Conservation (phyloP, 2,888 invertebrate genomes). For the Tetropium fuscum region DNA sequence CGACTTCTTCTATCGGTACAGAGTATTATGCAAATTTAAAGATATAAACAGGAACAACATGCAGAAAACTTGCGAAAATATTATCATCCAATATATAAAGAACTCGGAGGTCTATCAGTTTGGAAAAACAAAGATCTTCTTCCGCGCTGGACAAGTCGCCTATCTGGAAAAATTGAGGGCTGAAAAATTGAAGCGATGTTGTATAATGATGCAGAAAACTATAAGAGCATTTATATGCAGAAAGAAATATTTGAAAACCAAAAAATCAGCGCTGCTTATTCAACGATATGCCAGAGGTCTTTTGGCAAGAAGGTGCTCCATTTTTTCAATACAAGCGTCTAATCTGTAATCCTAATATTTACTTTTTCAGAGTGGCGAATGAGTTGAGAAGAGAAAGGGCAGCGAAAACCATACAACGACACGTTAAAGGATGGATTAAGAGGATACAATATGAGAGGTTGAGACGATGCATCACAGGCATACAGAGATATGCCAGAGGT, state of each 20-base stretch:
- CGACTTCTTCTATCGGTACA: conserved; percentile 86
- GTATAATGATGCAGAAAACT: conserved; percentile 93
- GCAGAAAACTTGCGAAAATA: conserved; percentile 82
- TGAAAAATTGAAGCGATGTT: conserved; percentile 84
- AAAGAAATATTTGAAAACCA: conserved; percentile 77
- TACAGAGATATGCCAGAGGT: conserved; percentile 84
- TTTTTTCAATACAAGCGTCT: no score
- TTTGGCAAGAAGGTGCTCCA: conserved; percentile 85
- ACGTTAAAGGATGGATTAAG: conserved; percentile 85
- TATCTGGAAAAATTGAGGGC: conserved; percentile 93
- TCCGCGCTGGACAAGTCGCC: conserved; percentile 98
- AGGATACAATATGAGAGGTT: conserved; percentile 75
- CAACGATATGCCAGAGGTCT: conserved; percentile 87
- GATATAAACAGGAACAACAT: conserved; percentile 83
- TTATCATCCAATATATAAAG: conserved; percentile 82
- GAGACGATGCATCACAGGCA: conserved; percentile 71
- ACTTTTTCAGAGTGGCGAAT: conserved; percentile 71
- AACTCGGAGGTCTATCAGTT: conserved; percentile 94
- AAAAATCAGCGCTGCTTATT: conserved; percentile 75
- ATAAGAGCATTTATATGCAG: conserved; percentile 86
- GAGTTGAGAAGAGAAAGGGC: conserved; percentile 79
- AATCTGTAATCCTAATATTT: neutral
- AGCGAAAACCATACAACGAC: conserved; percentile 84
- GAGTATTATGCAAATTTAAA: conserved; percentile 83
- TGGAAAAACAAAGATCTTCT: conserved; percentile 98